A percentile compares a stretch with the other conserved stretches of the same genome.
These are phyloP conservation scores for Papilio dardanus DNA, from an alignment of 1,140 invertebrate species.

Conservation along the genomic window DNA sequence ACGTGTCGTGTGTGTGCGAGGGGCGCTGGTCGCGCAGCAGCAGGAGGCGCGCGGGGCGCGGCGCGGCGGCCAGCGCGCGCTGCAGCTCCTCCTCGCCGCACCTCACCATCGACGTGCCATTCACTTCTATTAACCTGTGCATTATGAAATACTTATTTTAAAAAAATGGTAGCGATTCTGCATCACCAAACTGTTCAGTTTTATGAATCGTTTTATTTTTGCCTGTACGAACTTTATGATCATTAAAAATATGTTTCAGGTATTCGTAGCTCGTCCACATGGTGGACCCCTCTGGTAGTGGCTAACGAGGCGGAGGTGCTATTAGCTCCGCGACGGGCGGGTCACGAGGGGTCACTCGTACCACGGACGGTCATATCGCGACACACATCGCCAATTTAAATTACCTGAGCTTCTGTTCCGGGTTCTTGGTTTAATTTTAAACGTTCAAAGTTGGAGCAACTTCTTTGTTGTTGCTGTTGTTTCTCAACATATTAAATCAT, in stretches of 20 bases:
- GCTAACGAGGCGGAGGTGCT: not conserved
- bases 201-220: not conserved
- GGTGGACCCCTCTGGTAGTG: not conserved
- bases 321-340: not conserved
- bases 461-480: not conserved
- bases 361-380: not conserved
- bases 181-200: not conserved
- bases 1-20: conserved; percentile 70
- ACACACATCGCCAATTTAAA: conserved; percentile 1
- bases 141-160: not conserved
- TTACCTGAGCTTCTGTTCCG: not conserved
- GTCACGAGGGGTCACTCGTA: not conserved
- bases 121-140: conserved; percentile 90
- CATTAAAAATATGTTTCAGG: not conserved
- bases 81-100: conserved; percentile 87
- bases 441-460: not conserved
- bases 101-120: conserved; percentile 88
- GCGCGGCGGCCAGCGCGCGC: conserved; percentile 73
- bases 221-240: not conserved
- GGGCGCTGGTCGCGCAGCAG: conserved; percentile 73
- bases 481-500: too few species aligned
- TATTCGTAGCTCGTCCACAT: not conserved
- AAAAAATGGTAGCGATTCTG: not conserved
- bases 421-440: conserved; percentile 7
- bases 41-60: conserved; percentile 73